phyloP scores from a whole-genome alignment of 2,113 vertebrate species.

The Ascaphus truei region DNA sequence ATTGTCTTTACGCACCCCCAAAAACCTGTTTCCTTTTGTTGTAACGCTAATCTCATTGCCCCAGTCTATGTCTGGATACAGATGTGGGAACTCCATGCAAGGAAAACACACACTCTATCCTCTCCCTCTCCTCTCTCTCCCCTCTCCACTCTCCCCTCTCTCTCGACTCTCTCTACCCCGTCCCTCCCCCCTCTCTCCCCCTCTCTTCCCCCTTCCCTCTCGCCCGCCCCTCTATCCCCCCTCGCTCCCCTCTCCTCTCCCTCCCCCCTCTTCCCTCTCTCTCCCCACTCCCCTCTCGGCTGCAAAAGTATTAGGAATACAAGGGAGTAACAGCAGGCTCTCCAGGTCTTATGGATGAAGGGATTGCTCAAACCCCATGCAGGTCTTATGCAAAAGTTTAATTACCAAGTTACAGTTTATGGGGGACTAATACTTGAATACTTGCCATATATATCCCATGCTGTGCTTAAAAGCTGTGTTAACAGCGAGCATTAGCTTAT shows the following conservation, averaged over 20 bases:
- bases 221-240: neutral
- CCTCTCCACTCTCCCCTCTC: neutral
- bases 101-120: neutral
- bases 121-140: neutral
- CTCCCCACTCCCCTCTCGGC: neutral
- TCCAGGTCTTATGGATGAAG: no score
- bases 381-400: no score
- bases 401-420: no score
- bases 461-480: no score
- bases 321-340: no score
- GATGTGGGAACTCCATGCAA: neutral
- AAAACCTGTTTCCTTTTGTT: no score
- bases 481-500: no score
- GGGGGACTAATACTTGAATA: no score
- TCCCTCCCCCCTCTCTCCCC: neutral
- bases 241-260: neutral
- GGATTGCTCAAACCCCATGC: no score
- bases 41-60: neutral
- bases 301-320: no score
- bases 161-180: neutral
- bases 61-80: neutral
- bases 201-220: neutral
- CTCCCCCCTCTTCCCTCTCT: neutral
- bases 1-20: no score
- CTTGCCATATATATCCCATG: no score